phyloP scores from a whole-genome alignment of 2,888 invertebrate species.

The Campopleginae sp. region DNA sequence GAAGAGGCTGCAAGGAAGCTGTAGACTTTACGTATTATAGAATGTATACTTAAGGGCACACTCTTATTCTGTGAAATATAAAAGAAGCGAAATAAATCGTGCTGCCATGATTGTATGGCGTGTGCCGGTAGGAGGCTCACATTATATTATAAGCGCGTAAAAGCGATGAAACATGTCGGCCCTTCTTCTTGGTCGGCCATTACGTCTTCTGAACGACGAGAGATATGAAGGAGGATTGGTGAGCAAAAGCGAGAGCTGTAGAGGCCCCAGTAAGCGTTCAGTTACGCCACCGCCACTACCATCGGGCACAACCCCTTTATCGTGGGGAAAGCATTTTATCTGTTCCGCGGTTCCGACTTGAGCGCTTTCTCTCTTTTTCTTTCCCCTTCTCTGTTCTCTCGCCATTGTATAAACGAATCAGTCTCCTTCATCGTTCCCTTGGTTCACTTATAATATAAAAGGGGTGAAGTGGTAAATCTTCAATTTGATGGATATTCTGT shows the following conservation, averaged over 20 bases:
- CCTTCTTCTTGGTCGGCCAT: conserved; percentile 80
- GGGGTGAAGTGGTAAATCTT: conserved; percentile 72
- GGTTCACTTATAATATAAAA: conserved; percentile 46
- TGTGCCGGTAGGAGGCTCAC: conserved; percentile 72
- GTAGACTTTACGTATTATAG: conserved; percentile 20
- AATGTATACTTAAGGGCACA: conserved; percentile 25
- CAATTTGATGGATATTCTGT: conserved; percentile 77
- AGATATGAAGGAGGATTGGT: conserved; percentile 61
- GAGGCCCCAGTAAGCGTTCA: conserved; percentile 47
- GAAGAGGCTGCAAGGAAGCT: conserved; percentile 39
- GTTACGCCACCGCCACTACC: conserved; percentile 47
- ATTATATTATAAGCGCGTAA: conserved; percentile 76
- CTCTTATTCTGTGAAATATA: conserved; percentile 78
- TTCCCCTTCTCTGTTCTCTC: conserved; percentile 31
- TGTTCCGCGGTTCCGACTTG: conserved; percentile 69
- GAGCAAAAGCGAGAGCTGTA: conserved; percentile 71
- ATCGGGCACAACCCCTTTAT: conserved; percentile 82
- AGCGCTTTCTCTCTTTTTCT: conserved; percentile 30
- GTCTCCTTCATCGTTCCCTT: conserved; percentile 54
- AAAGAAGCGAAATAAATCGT: conserved; percentile 80
- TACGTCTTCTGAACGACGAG: conserved; percentile 74
- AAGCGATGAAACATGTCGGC: conserved; percentile 72
- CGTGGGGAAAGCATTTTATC: conserved; percentile 82
- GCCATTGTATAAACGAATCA: conserved; percentile 45
- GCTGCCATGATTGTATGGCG: conserved; percentile 68